These are phyloP conservation scores for Tribolium castaneum DNA, from an alignment of 1,140 invertebrate species.

Conservation along the genomic window DNA sequence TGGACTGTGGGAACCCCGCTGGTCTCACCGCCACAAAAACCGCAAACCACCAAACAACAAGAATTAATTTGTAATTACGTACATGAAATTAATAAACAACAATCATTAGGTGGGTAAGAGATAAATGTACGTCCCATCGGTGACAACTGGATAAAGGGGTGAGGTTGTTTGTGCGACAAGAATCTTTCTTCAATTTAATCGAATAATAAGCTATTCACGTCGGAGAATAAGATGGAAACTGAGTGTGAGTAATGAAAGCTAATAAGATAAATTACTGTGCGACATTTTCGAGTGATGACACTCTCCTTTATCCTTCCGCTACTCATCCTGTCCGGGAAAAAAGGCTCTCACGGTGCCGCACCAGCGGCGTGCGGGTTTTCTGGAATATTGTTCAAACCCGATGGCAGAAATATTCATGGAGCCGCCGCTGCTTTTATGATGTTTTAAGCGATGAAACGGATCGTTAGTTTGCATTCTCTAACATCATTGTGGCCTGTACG, in stretches of 20 bases:
- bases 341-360: conserved; percentile 32
- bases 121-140: not conserved
- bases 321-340: conserved; percentile 38
- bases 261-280: conserved; percentile 54
- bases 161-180: conserved; percentile 22
- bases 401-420: not conserved
- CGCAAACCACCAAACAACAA: conserved; percentile 6
- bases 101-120: not conserved
- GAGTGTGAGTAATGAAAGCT: conserved; percentile 52
- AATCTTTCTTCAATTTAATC: conserved; percentile 34
- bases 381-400: not conserved
- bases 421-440: conserved; percentile 28
- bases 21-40: conserved; percentile 30
- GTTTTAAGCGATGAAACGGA: conserved; percentile 57
- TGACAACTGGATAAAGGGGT: conserved; percentile 2
- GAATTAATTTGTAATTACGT: conserved; percentile 8
- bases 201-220: conserved; percentile 38
- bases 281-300: conserved; percentile 49
- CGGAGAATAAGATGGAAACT: conserved; percentile 42
- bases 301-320: conserved; percentile 48
- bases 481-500: conserved; percentile 58
- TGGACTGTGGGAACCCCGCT: conserved; percentile 41
- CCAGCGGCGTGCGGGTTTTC: conserved; percentile 9
- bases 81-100: conserved; percentile 21
- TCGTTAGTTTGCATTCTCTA: conserved; percentile 60